phyloP scores from a whole-genome alignment of 1,140 invertebrate species.

The Magallana ariakensis region DNA sequence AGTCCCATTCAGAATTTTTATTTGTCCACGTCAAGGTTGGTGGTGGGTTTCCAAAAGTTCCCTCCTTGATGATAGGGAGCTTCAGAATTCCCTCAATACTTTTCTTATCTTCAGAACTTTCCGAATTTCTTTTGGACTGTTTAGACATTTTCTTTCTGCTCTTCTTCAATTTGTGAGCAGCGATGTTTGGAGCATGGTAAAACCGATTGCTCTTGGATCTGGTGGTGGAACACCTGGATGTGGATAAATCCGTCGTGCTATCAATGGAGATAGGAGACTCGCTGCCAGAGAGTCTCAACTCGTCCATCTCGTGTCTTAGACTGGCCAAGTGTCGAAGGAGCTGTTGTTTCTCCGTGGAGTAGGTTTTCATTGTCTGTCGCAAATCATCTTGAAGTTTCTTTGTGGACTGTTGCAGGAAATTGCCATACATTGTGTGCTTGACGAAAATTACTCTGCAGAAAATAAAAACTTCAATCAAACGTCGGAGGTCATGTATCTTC shows the following conservation, averaged over 20 bases:
- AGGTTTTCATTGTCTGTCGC: constrained; percentile 63
- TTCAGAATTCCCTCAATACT: constrained; percentile 50
- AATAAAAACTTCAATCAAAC: background rate
- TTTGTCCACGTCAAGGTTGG: background rate
- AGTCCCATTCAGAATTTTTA: constrained; percentile 52
- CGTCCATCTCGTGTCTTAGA: constrained; percentile 57
- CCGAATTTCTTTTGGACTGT: constrained; percentile 43
- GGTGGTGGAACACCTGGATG: background rate
- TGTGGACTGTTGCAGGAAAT: constrained; percentile 52
- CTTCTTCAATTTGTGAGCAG: constrained; percentile 54
- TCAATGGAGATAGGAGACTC: constrained; percentile 43
- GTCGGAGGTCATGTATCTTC: background rate
- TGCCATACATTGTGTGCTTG: constrained; percentile 59
- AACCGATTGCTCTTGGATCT: constrained; percentile 48
- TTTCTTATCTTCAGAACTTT: constrained; percentile 7
- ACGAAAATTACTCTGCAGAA: constrained; percentile 53
- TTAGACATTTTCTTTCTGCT: constrained; percentile 41
- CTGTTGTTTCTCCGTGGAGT: constrained; percentile 63
- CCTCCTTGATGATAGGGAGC: constrained; percentile 43
- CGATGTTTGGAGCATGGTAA: constrained; percentile 61
- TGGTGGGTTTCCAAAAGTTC: background rate
- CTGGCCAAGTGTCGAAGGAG: constrained; percentile 60
- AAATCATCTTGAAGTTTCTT: constrained; percentile 66
- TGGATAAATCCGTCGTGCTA: constrained; percentile 30
- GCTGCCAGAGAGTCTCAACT: constrained; percentile 42